A percentile compares a stretch with the other conserved stretches of the same genome.
Conservation (phyloP, 2,797 vertebrate species). For the Syngnathus rostellatus region DNA sequence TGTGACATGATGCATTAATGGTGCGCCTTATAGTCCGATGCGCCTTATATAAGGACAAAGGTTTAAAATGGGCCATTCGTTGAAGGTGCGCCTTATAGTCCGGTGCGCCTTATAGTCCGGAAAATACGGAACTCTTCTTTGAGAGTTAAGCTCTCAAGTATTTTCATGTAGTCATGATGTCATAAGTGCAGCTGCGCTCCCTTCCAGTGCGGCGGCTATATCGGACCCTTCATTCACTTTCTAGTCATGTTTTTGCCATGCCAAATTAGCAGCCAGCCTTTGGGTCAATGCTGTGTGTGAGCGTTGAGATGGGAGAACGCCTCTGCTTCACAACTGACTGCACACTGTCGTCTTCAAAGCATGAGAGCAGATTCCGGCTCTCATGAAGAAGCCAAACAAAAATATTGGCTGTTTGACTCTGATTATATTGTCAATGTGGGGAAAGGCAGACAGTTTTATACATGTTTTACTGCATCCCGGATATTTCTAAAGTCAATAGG, state of each 20-base stretch:
- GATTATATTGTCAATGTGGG: conserved; percentile 48
- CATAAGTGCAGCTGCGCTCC: conserved; percentile 6
- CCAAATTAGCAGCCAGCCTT: conserved; percentile 55
- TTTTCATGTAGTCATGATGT: conserved; percentile 21
- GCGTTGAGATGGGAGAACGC: conserved; percentile 36
- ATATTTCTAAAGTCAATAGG: conserved; percentile 42
- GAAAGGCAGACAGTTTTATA: conserved; percentile 29
- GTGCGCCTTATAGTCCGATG: too few species aligned
- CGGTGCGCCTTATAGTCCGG: too few species aligned
- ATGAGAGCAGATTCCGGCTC: conserved; percentile 9
- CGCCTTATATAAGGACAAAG: too few species aligned
- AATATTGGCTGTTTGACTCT: conserved; percentile 32
- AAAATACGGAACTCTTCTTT: conserved; percentile 1
- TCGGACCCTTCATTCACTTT: conserved; percentile 34
- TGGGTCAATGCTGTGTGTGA: conserved; percentile 48
- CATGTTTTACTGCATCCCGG: conserved; percentile 42
- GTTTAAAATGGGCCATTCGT: too few species aligned
- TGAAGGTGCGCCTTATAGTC: too few species aligned
- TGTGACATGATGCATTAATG: too few species aligned
- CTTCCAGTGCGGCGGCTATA: conserved; percentile 19
- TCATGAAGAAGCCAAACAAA: conserved; percentile 30
- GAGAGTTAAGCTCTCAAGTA: background rate
- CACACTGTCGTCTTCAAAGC: conserved; percentile 48
- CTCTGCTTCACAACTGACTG: conserved; percentile 48
- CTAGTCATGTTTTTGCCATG: conserved; percentile 55